Base-by-base conservation (phyloP, 2,888 invertebrate genomes). In the Machimus rusticus region DNA sequence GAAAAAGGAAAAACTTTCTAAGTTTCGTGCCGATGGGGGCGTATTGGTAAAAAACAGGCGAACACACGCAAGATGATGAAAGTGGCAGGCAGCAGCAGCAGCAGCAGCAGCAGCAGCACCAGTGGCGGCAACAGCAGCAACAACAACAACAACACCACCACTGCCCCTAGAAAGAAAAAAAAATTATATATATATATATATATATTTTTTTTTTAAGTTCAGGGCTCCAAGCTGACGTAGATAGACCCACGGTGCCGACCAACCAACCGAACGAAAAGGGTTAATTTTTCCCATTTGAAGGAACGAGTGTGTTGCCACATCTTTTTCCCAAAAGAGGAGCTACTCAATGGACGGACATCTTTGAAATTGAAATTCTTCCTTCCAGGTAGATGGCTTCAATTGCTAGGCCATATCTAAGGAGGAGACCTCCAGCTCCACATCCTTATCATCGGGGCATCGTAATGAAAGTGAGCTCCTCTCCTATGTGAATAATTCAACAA, bases 361-460 rank as follows among this genome's bases (percentile, higher is more conserved):
- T 87, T 88, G 88, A 87, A 88, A 88, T 88, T 87, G 88, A 88
- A 88, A 88, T 87, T 87, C 88, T 88, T 77, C 86, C 84, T 87
- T 88, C 87, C 87, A 88, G 88, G 88, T 88, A 88, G 84, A 87
- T 88, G 88, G 81, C 34, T 84, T 46, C 76, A 76, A 76, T 81
- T 76, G 82, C 76, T 82, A 82, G 37, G 66, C 51, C 82, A 84
- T 77, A 84, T 85, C 81, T 87, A 37, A 76, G 51, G 19, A 85
- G 79, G 37, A 81, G 82, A 46, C 16, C 28, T 74, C 81, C 81
- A 79, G 43, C 28, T 74, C 81, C 81, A 79, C 82, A 81, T 74
- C 66, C 87, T 57, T 79, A 87, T 82, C 87, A 81, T 87, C 55
- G 39, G 34, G 66, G 74, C 55, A 86, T 81, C 76, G 86, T 84